Evolutionary conservation across 2,797 vertebrate genomes (phyloP), one percentile per base, ranked within the genome.

Genomic region (Peromyscus attwateri): DNA sequence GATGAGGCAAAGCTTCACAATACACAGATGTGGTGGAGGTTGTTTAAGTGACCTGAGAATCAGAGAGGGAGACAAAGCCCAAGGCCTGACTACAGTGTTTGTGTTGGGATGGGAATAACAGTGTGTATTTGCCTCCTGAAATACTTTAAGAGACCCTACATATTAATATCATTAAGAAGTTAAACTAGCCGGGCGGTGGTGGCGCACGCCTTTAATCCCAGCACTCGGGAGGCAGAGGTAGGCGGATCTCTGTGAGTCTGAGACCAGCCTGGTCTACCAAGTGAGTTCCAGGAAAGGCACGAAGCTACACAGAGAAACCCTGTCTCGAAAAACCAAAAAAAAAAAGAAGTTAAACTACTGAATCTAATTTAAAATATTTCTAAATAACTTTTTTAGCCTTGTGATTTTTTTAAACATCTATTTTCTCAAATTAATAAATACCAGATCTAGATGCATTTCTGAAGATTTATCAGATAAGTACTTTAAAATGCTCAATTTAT

Each of bases 311-410:
- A n/a, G n/a, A n/a, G n/a, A n/a, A n/a, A n/a, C n/a, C n/a, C n/a
- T n/a, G n/a, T n/a, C n/a, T n/a, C n/a, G n/a, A n/a, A n/a, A n/a
- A n/a, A n/a, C n/a, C n/a, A n/a, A n/a, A n/a, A n/a, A n/a, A n/a
- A n/a, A n/a, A n/a, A n/a, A n/a, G n/a, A n/a, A 89, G 55, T 29
- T 64, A 64, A 89, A 96, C 31, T 40, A 55, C 23, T 34, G 37
- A 89, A 91, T 75, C 27, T n/a, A 94, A 94, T 92, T 95, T 88
- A 73, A 96, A 96, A 94, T 76, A 37, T 88, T 70, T 64, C 3
- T 89, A 57, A 94, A 76, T 75, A 84, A 83, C 34, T 88, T 31
- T n/a, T 37, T 75, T 81, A 49, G 83, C n/a, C 55, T 96, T 92
- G 82, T 19, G 16, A 85, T 31, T 94, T 83, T 81, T 52, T 87